phyloP scores from a whole-genome alignment of 2,888 invertebrate species.

The Dioctria linearis region DNA sequence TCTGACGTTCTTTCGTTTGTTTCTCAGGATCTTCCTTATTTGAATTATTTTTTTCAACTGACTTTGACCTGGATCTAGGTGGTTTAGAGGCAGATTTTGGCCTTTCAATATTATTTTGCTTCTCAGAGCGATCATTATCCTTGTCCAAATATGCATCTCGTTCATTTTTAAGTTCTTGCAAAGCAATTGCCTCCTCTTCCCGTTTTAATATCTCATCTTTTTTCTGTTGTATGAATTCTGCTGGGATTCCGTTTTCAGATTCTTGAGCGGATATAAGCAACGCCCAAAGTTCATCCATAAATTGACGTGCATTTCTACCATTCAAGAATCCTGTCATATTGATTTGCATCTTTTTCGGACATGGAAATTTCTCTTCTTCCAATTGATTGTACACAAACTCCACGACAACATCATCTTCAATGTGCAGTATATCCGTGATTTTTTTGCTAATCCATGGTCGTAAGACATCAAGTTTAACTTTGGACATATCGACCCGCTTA shows the following conservation, averaged over 20 bases:
- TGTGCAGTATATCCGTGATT: conserved; percentile 95
- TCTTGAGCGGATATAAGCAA: conserved; percentile 95
- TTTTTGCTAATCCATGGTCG: conserved; percentile 99
- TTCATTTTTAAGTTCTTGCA: conserved; percentile 44
- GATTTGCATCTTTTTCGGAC: conserved; percentile 99
- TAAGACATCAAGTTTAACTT: conserved; percentile 97
- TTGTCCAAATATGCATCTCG: conserved; percentile 60
- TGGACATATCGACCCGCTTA: conserved; percentile 98
- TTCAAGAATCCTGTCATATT: conserved; percentile 99
- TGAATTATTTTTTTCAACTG: conserved; percentile 64
- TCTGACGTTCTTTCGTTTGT: conserved; percentile 53
- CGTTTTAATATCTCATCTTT: conserved; percentile 95
- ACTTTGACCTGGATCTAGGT: conserved; percentile 71
- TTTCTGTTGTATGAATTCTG: conserved; percentile 94
- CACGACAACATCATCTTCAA: conserved; percentile 99
- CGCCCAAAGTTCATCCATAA: conserved; percentile 98
- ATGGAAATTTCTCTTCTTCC: conserved; percentile 93
- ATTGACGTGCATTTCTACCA: conserved; percentile 96
- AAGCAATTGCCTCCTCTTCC: conserved; percentile 68
- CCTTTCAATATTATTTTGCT: conserved; percentile 64
- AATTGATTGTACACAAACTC: conserved; percentile 99
- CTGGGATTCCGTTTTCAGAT: conserved; percentile 95
- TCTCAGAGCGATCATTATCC: conserved; percentile 68
- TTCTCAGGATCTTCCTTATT: conserved; percentile 58
- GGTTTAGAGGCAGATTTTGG: neutral